These are phyloP conservation scores for Sakesphorus luctuosus DNA, from an alignment of 2,113 vertebrate species.

Conservation along the genomic window DNA sequence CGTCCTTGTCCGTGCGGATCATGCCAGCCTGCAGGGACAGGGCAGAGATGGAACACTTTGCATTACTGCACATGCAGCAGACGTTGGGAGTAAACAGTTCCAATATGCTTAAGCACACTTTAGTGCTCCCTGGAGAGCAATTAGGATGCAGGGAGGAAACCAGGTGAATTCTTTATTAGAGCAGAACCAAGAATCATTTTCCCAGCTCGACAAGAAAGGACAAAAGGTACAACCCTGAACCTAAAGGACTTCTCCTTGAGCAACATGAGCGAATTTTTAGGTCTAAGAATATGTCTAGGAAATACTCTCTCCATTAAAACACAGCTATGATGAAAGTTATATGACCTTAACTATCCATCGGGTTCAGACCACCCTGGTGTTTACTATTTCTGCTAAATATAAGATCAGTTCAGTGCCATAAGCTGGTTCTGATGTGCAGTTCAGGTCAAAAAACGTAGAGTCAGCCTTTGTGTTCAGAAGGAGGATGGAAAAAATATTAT, in stretches of 20 bases:
- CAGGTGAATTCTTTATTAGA: conserved; percentile 66
- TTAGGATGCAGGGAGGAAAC: conserved; percentile 64
- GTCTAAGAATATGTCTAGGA: neutral
- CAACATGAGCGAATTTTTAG: neutral
- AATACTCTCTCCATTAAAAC: neutral
- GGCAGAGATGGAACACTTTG: conserved; percentile 50
- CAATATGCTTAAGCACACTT: conserved; percentile 74
- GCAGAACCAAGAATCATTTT: conserved; percentile 15
- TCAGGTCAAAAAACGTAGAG: neutral
- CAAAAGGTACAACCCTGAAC: conserved; percentile 17
- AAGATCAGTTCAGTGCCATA: neutral
- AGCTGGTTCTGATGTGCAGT: neutral
- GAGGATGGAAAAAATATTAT: neutral
- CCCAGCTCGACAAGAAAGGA: conserved; percentile 63
- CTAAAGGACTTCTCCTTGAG: conserved; percentile 22
- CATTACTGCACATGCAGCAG: conserved; percentile 38
- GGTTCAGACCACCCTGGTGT: neutral
- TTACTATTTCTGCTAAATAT: neutral
- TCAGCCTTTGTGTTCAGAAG: neutral
- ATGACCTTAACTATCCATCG: neutral
- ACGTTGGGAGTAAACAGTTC: conserved; percentile 36
- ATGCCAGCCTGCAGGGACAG: conserved; percentile 88
- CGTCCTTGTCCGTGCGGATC: conserved; percentile 93
- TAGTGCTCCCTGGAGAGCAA: conserved; percentile 58
- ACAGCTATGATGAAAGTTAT: neutral